Conservation (phyloP, 2,888 invertebrate species). For the Siphonodentalium dalli region DNA sequence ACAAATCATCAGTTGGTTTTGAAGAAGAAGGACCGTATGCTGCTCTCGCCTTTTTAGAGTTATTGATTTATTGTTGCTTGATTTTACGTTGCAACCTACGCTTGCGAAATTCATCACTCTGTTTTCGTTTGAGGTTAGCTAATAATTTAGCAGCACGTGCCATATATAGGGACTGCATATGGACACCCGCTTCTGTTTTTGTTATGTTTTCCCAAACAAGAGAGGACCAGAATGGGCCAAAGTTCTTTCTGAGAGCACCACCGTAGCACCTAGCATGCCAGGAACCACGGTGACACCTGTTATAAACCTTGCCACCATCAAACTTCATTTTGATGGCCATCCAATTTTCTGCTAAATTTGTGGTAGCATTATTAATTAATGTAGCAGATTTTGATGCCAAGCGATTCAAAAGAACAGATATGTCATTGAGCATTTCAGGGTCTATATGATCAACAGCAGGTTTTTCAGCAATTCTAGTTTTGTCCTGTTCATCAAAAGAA, state of each 20-base stretch:
- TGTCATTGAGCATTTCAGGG: slow-evolving; percentile 10
- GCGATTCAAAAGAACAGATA: slow-evolving; percentile 17
- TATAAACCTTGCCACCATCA: slow-evolving; percentile 29
- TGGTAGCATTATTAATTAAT: slow-evolving; percentile 25
- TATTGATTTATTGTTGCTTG: too few relatives aligned
- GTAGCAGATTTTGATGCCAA: slow-evolving; percentile 19
- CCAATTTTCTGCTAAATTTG: slow-evolving; percentile 29
- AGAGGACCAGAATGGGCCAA: slow-evolving; percentile 19
- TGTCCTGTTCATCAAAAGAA: too few relatives aligned
- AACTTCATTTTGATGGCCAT: slow-evolving; percentile 22
- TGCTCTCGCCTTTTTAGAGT: too few relatives aligned
- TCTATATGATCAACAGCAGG: not conserved
- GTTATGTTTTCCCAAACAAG: slow-evolving; percentile 2
- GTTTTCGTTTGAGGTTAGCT: too few relatives aligned
- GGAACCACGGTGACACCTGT: slow-evolving; percentile 18
- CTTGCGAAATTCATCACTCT: too few relatives aligned
- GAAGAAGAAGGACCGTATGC: too few relatives aligned
- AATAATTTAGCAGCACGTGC: too few relatives aligned
- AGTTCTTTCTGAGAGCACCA: slow-evolving; percentile 15
- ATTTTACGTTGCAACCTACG: too few relatives aligned
- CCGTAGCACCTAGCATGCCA: slow-evolving; percentile 24
- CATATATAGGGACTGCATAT: too few relatives aligned
- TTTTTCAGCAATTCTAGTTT: not conserved
- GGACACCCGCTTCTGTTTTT: too few relatives aligned
- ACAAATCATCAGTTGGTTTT: too few relatives aligned